Percentiles rank a stretch among this genome's conserved stretches.
These are phyloP conservation scores for Phylloscopus collybita DNA, from an alignment of 2,797 vertebrate species.

Conservation along the genomic window DNA sequence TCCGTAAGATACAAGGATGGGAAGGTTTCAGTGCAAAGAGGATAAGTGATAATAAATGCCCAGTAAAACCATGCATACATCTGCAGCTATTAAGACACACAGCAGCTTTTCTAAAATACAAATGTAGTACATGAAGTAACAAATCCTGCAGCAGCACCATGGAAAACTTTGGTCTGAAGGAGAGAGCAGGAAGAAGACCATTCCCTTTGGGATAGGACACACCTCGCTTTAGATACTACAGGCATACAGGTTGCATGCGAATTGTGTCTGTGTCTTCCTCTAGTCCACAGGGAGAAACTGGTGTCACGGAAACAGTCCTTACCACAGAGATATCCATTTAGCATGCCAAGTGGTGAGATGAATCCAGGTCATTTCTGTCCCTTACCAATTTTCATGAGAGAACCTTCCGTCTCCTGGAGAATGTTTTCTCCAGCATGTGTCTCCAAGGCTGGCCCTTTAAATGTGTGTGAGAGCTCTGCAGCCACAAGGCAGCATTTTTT, in stretches of 20 bases:
- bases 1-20: background rate
- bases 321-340: background rate
- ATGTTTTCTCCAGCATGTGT: background rate
- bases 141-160: background rate
- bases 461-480: background rate
- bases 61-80: background rate
- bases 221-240: background rate
- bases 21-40: constrained; percentile 15
- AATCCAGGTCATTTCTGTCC: background rate
- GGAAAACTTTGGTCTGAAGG: constrained; percentile 22
- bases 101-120: constrained; percentile 18
- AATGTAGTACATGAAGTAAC: background rate
- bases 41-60: constrained; percentile 6
- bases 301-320: background rate
- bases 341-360: background rate
- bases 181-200: background rate
- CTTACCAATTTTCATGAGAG: background rate
- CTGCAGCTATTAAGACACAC: background rate
- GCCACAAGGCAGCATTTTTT: background rate
- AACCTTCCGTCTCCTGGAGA: background rate
- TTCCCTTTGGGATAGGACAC: background rate
- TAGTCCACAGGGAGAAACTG: background rate
- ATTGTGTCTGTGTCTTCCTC: background rate
- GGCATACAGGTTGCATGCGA: background rate
- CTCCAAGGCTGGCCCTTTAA: background rate